Conservation (phyloP, 2,113 vertebrate genomes). For the Chaetops frenatus region DNA sequence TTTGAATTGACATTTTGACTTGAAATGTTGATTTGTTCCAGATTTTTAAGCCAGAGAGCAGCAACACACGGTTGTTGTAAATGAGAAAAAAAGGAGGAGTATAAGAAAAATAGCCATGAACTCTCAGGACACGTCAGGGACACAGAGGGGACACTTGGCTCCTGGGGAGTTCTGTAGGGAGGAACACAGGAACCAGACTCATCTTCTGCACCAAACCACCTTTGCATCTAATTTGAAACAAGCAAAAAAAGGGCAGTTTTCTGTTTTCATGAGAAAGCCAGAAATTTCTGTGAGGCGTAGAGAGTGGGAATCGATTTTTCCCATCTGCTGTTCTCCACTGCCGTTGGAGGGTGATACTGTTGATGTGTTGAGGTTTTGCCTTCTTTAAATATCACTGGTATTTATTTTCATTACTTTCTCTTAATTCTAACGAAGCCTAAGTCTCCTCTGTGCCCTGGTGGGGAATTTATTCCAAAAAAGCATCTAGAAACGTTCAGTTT, state of each 20-base stretch:
- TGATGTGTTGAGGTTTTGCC: neutral
- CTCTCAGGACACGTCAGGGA: fast-evolving
- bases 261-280: neutral
- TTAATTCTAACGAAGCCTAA: slow-evolving; percentile 43
- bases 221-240: neutral
- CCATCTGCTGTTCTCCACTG: fast-evolving
- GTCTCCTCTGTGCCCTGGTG: neutral
- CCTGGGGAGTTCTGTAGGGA: neutral
- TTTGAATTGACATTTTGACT: slow-evolving; percentile 57
- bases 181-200: neutral
- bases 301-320: neutral
- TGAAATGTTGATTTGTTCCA: slow-evolving; percentile 26
- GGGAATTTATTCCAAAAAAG: slow-evolving; percentile 22
- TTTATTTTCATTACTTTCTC: slow-evolving; percentile 33
- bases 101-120: neutral
- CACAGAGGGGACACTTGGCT: neutral
- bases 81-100: neutral
- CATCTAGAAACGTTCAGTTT: neutral
- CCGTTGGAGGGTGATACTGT: neutral
- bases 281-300: neutral
- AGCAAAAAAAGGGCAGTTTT: neutral
- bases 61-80: neutral
- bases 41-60: neutral
- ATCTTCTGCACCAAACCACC: neutral
- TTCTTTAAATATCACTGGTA: slow-evolving; percentile 37